Evolutionary conservation across 2,113 vertebrate genomes (phyloP), one percentile per base, ranked within the genome.

Genomic region (Ailurus styani): DNA sequence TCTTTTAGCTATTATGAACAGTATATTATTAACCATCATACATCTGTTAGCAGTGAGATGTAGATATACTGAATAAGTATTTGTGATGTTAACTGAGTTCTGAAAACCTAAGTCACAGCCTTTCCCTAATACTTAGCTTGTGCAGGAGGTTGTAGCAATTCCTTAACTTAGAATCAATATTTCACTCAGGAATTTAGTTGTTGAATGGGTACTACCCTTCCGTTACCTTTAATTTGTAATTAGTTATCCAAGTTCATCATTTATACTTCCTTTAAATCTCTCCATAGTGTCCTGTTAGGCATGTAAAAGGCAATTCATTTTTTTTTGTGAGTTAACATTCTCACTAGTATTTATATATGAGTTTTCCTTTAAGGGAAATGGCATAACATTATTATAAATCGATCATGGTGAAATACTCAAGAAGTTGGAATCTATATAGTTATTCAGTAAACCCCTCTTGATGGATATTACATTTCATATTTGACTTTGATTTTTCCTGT

Each of bases 321-420:
- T 42, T 64, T 2, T 83, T 87, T 14, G 25, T 40, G 89, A 93
- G 90, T 13, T 73, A 54, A 21, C 1, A 42, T 55, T 62, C 20
- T 90, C n/a, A 79, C 27, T 91, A 93, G 18, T 72, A 57, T 52
- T 82, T 66, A 93, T 42, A 52, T 79, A 47, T 0, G 62, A 45
- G 29, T 88, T 1, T 18, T 55, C 25, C 87, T 77, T 60, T 79
- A 83, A 84, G 17, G 25, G 40, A 82, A 91, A 70, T 45, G 15
- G 2, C 2, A 37, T 37, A 66, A 27, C 7, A 82, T 72, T 90
- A 50, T 86, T 93, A 27, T 42, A 93, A 77, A 70, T 73, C 82
- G 94, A 83, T 95, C 68, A 25, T 85, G n/a, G 29, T 73, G 1
- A 96, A 95, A 62, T 81, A 50, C 10, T 68, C 8, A 96, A 96